These are phyloP conservation scores for Tridacna crocea DNA, from an alignment of 2,888 invertebrate genomes.

Conservation along the genomic window DNA sequence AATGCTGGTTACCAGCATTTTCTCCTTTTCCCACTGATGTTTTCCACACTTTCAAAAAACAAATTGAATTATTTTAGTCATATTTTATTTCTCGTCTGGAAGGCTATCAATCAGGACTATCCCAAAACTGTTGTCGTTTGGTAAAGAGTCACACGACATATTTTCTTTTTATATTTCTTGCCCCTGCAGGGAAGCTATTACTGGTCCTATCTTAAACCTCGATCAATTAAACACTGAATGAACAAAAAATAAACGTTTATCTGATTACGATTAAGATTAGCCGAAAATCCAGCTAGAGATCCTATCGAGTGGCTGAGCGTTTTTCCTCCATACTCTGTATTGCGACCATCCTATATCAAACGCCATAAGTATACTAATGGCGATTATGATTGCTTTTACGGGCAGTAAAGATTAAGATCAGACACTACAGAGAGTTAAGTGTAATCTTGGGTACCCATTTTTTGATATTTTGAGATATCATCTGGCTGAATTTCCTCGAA, in stretches of 20 bases:
- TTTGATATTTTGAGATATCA: too few relatives aligned
- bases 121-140: neutral
- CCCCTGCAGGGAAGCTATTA: constrained; percentile 4
- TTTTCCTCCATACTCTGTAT: too few relatives aligned
- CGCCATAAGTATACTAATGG: too few relatives aligned
- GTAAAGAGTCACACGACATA: neutral
- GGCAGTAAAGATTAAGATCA: too few relatives aligned
- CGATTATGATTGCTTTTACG: too few relatives aligned
- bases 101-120: neutral
- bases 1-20: neutral
- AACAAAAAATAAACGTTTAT: constrained; percentile 11
- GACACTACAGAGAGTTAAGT: too few relatives aligned
- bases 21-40: neutral
- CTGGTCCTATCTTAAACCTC: constrained; percentile 14
- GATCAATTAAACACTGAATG: constrained; percentile 26
- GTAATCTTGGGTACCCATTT: too few relatives aligned
- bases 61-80: neutral
- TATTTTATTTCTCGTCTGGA: neutral
- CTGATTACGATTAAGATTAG: constrained; percentile 28
- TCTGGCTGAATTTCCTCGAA: too few relatives aligned
- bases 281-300: constrained; percentile 11
- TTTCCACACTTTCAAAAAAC: neutral
- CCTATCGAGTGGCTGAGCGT: constrained; percentile 1
- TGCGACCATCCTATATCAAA: too few relatives aligned
- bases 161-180: neutral